Conservation (phyloP, 1,140 invertebrate genomes). For the Solenopsis invicta region DNA sequence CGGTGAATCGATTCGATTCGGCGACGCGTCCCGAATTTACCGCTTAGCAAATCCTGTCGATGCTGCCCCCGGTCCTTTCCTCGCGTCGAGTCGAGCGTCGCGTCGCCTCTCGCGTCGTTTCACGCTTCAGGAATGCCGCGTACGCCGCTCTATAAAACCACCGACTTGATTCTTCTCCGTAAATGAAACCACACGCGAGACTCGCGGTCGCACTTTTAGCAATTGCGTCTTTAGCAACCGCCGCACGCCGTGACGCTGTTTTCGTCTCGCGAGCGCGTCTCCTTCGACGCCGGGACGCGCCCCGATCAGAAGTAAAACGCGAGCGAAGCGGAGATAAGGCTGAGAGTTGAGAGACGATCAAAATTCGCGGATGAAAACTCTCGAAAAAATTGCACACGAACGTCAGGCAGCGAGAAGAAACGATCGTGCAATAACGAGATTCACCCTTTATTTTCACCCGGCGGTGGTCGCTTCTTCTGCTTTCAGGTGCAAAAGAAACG, state of each 20-base stretch:
- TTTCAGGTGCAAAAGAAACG: slow-evolving; percentile 95
- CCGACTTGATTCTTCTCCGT: slow-evolving; percentile 63
- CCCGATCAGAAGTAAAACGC: neutral
- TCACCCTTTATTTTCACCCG: neutral
- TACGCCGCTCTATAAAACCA: slow-evolving; percentile 61
- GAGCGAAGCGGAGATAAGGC: neutral
- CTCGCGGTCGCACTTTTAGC: slow-evolving; percentile 8
- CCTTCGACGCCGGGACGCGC: neutral
- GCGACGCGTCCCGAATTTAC: too few species aligned
- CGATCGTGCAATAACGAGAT: neutral
- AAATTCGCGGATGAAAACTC: neutral
- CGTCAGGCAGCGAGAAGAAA: neutral
- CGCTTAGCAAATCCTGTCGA: too few species aligned
- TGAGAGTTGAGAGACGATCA: neutral
- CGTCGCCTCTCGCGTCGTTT: slow-evolving; percentile 23
- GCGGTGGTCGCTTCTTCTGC: neutral
- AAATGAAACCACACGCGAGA: slow-evolving; percentile 34
- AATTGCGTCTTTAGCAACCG: neutral
- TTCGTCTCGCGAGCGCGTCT: neutral
- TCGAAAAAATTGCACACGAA: neutral
- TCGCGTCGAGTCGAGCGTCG: slow-evolving; percentile 4
- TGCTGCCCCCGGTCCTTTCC: neutral
- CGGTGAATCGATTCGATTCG: too few species aligned
- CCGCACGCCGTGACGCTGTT: too few species aligned
- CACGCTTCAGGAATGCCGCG: slow-evolving; percentile 58